These are phyloP conservation scores for Haliclona indistincta DNA, from an alignment of 37 sponge, comb jelly and placozoan genomes.

Conservation along the genomic window DNA sequence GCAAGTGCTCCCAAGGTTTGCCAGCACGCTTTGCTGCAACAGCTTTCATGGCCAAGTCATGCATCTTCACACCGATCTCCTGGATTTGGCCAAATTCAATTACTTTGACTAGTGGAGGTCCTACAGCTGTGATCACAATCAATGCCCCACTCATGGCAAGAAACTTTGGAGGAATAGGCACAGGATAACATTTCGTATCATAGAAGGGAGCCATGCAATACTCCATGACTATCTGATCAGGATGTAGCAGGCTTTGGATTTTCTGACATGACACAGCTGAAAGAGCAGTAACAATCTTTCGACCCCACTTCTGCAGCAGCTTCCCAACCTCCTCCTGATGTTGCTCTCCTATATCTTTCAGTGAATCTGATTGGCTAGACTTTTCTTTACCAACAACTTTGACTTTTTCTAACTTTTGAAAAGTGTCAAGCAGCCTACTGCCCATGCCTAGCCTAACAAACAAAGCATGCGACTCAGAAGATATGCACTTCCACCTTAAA, in stretches of 20 bases:
- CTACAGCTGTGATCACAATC: slow-evolving; percentile 3
- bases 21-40: slow-evolving; percentile 30
- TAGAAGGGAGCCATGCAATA: slow-evolving; percentile 24
- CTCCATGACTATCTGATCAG: slow-evolving; percentile 30
- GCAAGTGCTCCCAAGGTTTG: slow-evolving; percentile 20
- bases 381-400: slow-evolving; percentile 23
- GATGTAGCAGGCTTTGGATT: slow-evolving; percentile 12
- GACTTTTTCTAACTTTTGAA: background rate
- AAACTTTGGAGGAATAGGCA: slow-evolving; percentile 39
- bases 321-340: slow-evolving; percentile 18
- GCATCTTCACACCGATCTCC: background rate
- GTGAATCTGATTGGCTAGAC: background rate
- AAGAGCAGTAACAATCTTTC: slow-evolving; percentile 8
- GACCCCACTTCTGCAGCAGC: slow-evolving; percentile 26
- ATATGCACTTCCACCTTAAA: slow-evolving; percentile 31
- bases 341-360: background rate
- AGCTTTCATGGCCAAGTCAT: slow-evolving; percentile 27
- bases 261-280: slow-evolving; percentile 11
- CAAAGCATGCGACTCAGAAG: slow-evolving; percentile 28
- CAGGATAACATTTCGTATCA: slow-evolving; percentile 34
- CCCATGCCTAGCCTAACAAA: slow-evolving; percentile 23
- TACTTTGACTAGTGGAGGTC: slow-evolving; percentile 7
- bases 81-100: slow-evolving; percentile 25
- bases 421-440: background rate
- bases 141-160: slow-evolving; percentile 2